phyloP scores from a whole-genome alignment of 2,113 vertebrate genomes.

The Tapirus terrestris region DNA sequence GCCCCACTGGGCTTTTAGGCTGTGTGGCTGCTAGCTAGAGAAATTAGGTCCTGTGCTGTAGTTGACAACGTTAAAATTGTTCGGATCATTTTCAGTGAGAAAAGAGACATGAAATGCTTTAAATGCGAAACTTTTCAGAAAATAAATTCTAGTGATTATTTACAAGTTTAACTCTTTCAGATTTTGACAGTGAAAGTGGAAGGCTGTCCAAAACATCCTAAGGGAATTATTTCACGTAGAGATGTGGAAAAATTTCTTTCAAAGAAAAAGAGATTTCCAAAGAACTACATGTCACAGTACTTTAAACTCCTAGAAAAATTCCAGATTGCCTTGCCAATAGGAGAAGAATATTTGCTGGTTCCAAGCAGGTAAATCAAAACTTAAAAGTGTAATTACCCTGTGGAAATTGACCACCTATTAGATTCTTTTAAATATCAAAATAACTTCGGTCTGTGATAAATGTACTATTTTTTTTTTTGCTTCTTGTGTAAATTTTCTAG shows the following conservation, averaged over 20 bases:
- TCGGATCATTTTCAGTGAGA: not conserved
- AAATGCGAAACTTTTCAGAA: slow-evolving; percentile 20
- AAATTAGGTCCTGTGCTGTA: not conserved
- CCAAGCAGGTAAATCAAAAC: slow-evolving; percentile 92
- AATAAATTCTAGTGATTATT: slow-evolving; percentile 37
- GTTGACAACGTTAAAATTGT: not conserved
- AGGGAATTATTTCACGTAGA: slow-evolving; percentile 92
- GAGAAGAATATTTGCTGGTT: slow-evolving; percentile 94
- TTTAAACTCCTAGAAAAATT: slow-evolving; percentile 97
- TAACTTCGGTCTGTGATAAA: slow-evolving; percentile 6
- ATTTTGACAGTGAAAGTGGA: slow-evolving; percentile 90
- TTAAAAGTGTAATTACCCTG: slow-evolving; percentile 5
- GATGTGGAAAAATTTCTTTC: slow-evolving; percentile 92
- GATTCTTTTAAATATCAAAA: slow-evolving; percentile 20
- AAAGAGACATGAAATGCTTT: not conserved
- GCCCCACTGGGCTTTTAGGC: not conserved
- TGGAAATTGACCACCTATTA: not conserved
- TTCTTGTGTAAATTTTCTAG: not conserved
- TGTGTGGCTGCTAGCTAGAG: not conserved
- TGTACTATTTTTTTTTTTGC: not conserved
- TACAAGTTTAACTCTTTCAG: slow-evolving; percentile 79
- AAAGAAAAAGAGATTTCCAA: slow-evolving; percentile 93
- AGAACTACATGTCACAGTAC: slow-evolving; percentile 91
- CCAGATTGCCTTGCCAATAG: slow-evolving; percentile 94
- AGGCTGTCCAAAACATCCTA: slow-evolving; percentile 88